These are phyloP conservation scores for Daphoenositta chrysoptera DNA, from an alignment of 2,113 vertebrate genomes.

Conservation along the genomic window DNA sequence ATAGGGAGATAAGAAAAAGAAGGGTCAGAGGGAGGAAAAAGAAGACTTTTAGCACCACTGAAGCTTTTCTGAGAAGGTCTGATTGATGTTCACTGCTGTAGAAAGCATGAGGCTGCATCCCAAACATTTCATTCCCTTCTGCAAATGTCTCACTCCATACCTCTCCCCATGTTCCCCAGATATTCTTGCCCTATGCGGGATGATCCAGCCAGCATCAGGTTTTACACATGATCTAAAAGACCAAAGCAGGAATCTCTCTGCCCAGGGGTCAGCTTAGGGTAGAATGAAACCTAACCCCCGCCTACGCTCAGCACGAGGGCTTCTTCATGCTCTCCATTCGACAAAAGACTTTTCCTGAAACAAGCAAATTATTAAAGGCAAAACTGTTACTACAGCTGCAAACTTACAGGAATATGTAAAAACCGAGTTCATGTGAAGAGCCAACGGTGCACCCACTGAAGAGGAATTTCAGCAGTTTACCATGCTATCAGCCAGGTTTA, in stretches of 20 bases:
- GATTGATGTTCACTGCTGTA: conserved; percentile 72
- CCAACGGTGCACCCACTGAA: neutral
- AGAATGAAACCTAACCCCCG: conserved; percentile 33
- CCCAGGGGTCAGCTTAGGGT: conserved; percentile 61
- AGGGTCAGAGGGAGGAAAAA: accelerated
- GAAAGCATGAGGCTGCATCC: conserved; percentile 62
- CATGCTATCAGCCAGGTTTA: neutral
- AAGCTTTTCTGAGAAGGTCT: conserved; percentile 73
- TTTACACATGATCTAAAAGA: conserved; percentile 65
- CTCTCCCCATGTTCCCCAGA: conserved; percentile 45
- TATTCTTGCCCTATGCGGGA: conserved; percentile 8
- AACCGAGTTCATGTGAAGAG: neutral
- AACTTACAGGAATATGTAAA: neutral
- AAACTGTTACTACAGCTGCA: neutral
- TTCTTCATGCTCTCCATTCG: neutral
- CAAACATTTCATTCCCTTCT: conserved; percentile 68
- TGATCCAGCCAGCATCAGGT: conserved; percentile 53
- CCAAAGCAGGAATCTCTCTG: conserved; percentile 65
- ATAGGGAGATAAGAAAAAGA: neutral
- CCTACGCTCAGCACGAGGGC: neutral
- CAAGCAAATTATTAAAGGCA: neutral
- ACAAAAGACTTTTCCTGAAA: neutral
- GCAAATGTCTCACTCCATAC: conserved; percentile 37
- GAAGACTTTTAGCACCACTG: neutral
- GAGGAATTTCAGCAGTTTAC: neutral